Conservation (phyloP, 2,797 vertebrate genomes). For the Manis crassicaudata region DNA sequence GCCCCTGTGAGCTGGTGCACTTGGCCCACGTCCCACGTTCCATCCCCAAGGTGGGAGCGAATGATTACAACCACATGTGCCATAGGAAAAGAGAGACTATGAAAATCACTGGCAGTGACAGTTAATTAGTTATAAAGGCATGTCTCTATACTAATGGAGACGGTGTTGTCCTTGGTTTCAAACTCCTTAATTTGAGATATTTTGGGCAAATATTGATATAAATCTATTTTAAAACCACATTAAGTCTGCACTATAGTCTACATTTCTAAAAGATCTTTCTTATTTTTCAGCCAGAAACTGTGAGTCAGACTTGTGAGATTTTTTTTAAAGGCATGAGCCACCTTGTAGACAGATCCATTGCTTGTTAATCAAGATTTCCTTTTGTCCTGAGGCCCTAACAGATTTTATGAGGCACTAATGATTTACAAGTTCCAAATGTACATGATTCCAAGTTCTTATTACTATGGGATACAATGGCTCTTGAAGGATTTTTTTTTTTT, state of each 20-base stretch:
- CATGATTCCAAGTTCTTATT: background rate
- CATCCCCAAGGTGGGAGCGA: constrained; percentile 54
- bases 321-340: constrained; percentile 23
- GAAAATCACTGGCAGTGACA: constrained; percentile 1
- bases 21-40: constrained; percentile 27
- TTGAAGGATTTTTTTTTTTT: background rate
- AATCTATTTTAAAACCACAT: constrained; percentile 65
- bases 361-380: constrained; percentile 33
- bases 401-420: constrained; percentile 26
- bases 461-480: background rate
- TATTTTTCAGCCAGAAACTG: constrained; percentile 47
- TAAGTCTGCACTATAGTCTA: constrained; percentile 17
- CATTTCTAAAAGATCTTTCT: constrained; percentile 42
- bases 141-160: background rate
- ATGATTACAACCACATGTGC: constrained; percentile 46
- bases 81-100: background rate
- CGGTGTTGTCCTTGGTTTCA: constrained; percentile 36
- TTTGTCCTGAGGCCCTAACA: background rate
- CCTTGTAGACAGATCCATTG: constrained; percentile 18
- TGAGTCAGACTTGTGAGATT: constrained; percentile 16
- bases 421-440: constrained; percentile 36
- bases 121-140: constrained; percentile 47
- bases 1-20: background rate
- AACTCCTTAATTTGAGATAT: background rate
- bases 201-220: constrained; percentile 46